A percentile compares a stretch with the other conserved stretches of the same genome.
These are phyloP conservation scores for Indicator indicator DNA, from an alignment of 2,113 vertebrate species.

Conservation along the genomic window DNA sequence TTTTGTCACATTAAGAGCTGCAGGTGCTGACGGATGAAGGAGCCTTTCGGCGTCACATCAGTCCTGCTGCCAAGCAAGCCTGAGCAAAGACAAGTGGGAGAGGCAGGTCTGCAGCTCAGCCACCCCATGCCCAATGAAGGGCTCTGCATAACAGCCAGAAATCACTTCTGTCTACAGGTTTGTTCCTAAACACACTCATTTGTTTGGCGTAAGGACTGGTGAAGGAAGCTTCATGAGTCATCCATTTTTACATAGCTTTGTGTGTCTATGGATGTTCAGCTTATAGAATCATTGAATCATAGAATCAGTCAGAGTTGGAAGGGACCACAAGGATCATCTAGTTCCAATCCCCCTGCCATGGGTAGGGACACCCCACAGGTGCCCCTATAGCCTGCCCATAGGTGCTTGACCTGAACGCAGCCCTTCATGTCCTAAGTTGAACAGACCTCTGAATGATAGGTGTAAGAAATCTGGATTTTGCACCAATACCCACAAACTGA, in stretches of 20 bases:
- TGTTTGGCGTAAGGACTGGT: neutral
- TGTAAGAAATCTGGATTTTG: neutral
- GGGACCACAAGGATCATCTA: too few relatives aligned
- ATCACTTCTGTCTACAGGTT: fast-evolving
- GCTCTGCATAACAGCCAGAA: neutral
- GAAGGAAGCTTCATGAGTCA: neutral
- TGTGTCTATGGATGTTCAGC: neutral
- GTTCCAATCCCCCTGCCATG: too few relatives aligned
- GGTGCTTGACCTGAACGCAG: neutral
- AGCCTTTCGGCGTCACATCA: neutral
- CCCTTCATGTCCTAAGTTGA: neutral
- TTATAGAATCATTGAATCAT: too few relatives aligned
- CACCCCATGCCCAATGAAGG: too few relatives aligned
- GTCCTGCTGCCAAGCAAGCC: neutral
- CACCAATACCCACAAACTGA: neutral
- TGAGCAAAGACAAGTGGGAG: neutral
- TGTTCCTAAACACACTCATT: neutral
- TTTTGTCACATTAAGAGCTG: neutral
- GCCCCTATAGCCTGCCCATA: neutral
- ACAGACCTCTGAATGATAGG: neutral
- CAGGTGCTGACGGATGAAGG: neutral
- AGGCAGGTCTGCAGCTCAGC: neutral
- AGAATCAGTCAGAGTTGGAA: too few relatives aligned
- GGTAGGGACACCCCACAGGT: too few relatives aligned
- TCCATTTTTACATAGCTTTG: fast-evolving